phyloP scores from a whole-genome alignment of 2,888 invertebrate species.

The Acleris cristana region DNA sequence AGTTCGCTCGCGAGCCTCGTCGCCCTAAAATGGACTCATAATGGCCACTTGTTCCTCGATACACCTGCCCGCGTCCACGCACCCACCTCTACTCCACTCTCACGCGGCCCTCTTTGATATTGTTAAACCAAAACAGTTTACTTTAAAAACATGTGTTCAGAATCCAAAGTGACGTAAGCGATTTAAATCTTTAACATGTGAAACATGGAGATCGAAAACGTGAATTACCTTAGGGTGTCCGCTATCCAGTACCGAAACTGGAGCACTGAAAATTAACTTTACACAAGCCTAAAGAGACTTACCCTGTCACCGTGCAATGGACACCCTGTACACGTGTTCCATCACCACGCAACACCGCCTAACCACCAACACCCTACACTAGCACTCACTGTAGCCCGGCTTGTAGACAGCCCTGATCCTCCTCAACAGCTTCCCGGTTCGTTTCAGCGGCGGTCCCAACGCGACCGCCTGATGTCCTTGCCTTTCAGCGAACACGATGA shows the following conservation, averaged over 20 bases:
- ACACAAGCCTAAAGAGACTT: constrained; percentile 9
- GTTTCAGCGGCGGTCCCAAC: constrained; percentile 74
- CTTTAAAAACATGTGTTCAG: constrained; percentile 25
- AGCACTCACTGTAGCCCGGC: constrained; percentile 80
- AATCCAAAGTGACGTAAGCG: constrained; percentile 23
- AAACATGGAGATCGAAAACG: constrained; percentile 13
- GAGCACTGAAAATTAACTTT: constrained; percentile 1
- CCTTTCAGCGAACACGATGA: constrained; percentile 80
- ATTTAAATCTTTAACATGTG: constrained; percentile 8
- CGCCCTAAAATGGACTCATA: constrained; percentile 81
- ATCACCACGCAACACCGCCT: constrained; percentile 37
- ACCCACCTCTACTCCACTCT: constrained; percentile 4
- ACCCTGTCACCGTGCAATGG: constrained; percentile 24
- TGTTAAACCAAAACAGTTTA: constrained; percentile 24
- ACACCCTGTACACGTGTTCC: constrained; percentile 54
- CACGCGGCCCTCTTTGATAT: constrained; percentile 22
- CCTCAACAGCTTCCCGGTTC: constrained; percentile 71
- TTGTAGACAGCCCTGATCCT: constrained; percentile 79
- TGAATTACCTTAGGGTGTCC: constrained; percentile 26
- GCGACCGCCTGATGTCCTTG: constrained; percentile 76
- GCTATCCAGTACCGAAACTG: background rate
- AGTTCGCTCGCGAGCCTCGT: constrained; percentile 59
- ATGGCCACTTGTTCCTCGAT: constrained; percentile 78
- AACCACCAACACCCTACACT: constrained; percentile 49
- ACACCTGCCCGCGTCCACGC: constrained; percentile 64